A percentile compares a stretch with the other conserved stretches of the same genome.
Conservation (phyloP, 1,140 invertebrate genomes). For the Euglossa dilemma region DNA sequence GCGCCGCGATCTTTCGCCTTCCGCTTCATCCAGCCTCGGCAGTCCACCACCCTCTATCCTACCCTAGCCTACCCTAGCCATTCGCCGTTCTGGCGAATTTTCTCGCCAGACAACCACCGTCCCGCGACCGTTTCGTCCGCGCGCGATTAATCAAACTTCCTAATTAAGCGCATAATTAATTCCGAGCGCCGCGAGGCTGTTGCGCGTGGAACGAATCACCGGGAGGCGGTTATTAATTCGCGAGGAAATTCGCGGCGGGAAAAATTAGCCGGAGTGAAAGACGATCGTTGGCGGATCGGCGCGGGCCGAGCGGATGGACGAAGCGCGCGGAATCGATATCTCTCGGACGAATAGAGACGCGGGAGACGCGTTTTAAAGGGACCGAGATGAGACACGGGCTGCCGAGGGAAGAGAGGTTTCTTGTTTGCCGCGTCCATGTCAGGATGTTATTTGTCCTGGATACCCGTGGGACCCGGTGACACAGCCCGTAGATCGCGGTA, state of each 20-base stretch:
- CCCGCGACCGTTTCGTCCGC: not conserved
- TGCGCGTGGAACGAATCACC: conserved; percentile 26
- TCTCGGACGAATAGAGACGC: conserved; percentile 18
- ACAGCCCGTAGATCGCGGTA: conserved; percentile 41
- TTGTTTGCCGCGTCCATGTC: conserved; percentile 67
- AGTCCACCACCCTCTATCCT: too few species aligned
- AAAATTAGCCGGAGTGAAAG: conserved; percentile 5
- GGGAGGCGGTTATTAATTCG: conserved; percentile 34
- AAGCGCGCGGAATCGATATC: conserved; percentile 48
- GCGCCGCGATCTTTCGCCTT: not conserved
- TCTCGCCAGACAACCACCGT: not conserved
- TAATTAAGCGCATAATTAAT: conserved; percentile 54
- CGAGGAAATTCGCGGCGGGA: conserved; percentile 17
- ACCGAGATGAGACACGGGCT: conserved; percentile 5
- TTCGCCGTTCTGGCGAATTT: too few species aligned
- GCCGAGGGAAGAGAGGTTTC: conserved; percentile 36
- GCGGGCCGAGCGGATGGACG: not conserved
- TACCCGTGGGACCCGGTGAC: conserved; percentile 58
- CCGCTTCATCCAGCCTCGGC: too few species aligned
- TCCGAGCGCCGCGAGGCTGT: not conserved
- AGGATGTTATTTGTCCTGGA: conserved; percentile 69
- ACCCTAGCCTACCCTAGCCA: too few species aligned
- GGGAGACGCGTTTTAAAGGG: conserved; percentile 53
- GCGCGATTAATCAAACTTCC: conserved; percentile 41
- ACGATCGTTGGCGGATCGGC: conserved; percentile 43